Percentiles rank a stretch among this genome's conserved stretches.
These are phyloP conservation scores for Scolopax rusticola DNA, from an alignment of 2,797 vertebrate species.

Conservation along the genomic window DNA sequence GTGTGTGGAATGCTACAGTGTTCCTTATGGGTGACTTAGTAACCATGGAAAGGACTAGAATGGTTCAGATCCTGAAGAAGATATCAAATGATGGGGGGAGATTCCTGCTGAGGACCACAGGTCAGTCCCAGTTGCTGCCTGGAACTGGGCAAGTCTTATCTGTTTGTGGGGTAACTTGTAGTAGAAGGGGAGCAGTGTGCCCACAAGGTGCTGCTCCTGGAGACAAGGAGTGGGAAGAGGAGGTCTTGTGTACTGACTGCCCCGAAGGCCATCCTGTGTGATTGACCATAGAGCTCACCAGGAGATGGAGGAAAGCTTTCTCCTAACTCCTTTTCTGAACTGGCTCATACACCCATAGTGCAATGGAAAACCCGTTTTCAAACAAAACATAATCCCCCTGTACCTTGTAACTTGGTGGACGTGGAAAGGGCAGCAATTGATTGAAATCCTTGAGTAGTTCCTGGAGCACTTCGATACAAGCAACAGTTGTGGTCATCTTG, in stretches of 20 bases:
- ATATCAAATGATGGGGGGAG: too few species aligned
- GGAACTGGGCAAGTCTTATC: not conserved
- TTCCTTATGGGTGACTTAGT: not conserved
- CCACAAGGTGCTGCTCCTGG: not conserved
- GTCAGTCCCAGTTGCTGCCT: not conserved
- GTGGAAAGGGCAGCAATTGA: not conserved
- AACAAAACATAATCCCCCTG: not conserved
- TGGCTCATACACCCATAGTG: accelerated
- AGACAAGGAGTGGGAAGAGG: not conserved
- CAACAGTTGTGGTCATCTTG: accelerated
- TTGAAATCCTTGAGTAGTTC: not conserved
- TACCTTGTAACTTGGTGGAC: not conserved
- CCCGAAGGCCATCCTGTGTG: accelerated
- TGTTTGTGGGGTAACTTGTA: not conserved
- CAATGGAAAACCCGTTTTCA: not conserved
- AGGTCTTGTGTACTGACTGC: not conserved
- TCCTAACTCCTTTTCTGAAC: not conserved
- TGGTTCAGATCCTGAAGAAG: not conserved
- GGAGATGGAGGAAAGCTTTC: not conserved
- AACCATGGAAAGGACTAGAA: not conserved
- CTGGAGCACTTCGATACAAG: not conserved
- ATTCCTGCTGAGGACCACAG: not conserved
- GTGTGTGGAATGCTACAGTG: accelerated
- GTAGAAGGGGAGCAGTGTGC: not conserved
- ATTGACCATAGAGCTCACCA: not conserved